Base-by-base conservation (phyloP, 2,888 invertebrate genomes). In the Orgyia antiqua region DNA sequence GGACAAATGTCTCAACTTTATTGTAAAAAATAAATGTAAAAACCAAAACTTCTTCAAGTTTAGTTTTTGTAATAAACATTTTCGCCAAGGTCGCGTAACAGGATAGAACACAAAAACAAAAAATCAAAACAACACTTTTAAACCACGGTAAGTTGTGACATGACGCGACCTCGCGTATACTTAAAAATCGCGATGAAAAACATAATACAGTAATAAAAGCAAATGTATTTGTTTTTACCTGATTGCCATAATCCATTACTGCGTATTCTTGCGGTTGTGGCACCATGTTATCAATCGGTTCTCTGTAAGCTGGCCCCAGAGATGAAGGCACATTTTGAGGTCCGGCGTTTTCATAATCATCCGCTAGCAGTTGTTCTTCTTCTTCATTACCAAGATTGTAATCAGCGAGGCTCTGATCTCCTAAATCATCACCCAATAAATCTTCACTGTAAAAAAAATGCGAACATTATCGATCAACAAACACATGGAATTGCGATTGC, bases 361-460 rank as follows among this genome's bases (percentile, higher is more conserved):
- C 87, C 23, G 87, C 87, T 31, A 87, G 46, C 2, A 87, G 68
- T 42, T 86, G 75, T 20, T 87, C 86, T 37, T 87, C 87, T 30
- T 87, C 87, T 28, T 87, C 87, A 51, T 86, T 84, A 1, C 87
- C 87, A 35, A 87, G 73, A 49, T 86, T 87, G 44, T 87, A 87
- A 45, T 87, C 87, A 2, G 80, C 78, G 17, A 83, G 75, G 43
- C 84, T 84, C 37, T 84, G 84, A 42, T 84, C 87, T 35, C 82
- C 84, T 54, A 83, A 71, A 67, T 87, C 86, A 42, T 87, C 87
- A 33, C 71, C 80, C 46, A 87, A 64, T 51, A 87, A 74, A 50
- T 87, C 87, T 57, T 87, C 87, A 69, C 87, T 87, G 74, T 6
- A 70, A 74, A 51, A 45, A 61, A 62, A 46, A 45, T 33, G 45